These are phyloP conservation scores for Tenebrosternarchus preto DNA, from an alignment of 2,113 vertebrate genomes.

Conservation along the genomic window DNA sequence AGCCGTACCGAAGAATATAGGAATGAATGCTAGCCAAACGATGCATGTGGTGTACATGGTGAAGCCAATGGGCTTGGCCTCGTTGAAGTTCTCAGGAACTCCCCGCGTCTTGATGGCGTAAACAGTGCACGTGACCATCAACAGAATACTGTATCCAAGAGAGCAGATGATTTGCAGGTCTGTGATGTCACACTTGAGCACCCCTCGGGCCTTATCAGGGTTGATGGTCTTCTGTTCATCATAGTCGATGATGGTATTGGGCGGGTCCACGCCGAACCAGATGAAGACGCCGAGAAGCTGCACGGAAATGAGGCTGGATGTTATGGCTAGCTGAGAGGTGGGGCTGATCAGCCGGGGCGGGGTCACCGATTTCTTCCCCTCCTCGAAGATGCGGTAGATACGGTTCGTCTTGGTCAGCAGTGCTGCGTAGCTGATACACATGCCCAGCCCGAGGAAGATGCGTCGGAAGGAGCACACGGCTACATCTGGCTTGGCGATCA, in stretches of 20 bases:
- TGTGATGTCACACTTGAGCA: slow-evolving; percentile 95
- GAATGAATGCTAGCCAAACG: slow-evolving; percentile 97
- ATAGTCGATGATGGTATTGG: slow-evolving; percentile 92
- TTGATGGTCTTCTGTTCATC: slow-evolving; percentile 91
- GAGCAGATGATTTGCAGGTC: slow-evolving; percentile 97
- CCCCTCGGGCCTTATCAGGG: slow-evolving; percentile 84
- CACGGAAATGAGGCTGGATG: slow-evolving; percentile 88
- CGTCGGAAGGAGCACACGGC: slow-evolving; percentile 90
- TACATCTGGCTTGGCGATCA: slow-evolving; percentile 92
- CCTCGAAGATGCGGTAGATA: slow-evolving; percentile 95
- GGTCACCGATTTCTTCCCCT: slow-evolving; percentile 93
- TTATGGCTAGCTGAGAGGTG: slow-evolving; percentile 91
- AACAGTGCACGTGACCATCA: slow-evolving; percentile 98
- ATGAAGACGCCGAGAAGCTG: slow-evolving; percentile 93
- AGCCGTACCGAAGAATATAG: slow-evolving; percentile 97
- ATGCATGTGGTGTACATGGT: slow-evolving; percentile 99
- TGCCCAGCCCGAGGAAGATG: slow-evolving; percentile 90
- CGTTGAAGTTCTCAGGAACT: slow-evolving; percentile 96
- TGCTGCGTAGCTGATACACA: slow-evolving; percentile 96
- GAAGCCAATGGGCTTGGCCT: slow-evolving; percentile 97
- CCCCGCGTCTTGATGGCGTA: slow-evolving; percentile 98
- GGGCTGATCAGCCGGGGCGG: slow-evolving; percentile 92
- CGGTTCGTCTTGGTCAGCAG: slow-evolving; percentile 95
- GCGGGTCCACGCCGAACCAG: slow-evolving; percentile 93
- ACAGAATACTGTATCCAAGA: slow-evolving; percentile 93